Evolutionary conservation across 2,888 invertebrate genomes (phyloP), one percentile per base, ranked within the genome.

Genomic region (Panzeria rudis): DNA sequence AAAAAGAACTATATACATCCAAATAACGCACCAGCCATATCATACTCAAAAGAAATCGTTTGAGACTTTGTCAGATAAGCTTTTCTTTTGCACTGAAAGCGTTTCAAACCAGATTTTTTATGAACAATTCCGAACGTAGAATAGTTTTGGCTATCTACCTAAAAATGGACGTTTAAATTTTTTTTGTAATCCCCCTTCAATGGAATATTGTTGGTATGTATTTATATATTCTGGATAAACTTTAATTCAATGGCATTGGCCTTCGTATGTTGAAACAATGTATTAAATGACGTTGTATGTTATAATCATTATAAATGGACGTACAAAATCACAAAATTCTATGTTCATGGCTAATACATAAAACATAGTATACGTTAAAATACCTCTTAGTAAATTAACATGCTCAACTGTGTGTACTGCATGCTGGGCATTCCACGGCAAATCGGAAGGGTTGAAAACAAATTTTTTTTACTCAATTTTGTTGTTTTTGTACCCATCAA

Each of bases 321-420:
- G 38, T 38, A 38, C 29, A 35, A 23, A 47, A 59, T 29, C n/a
- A 68, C 1, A 32, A 44, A 32, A 66, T 9, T 66, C 66, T 29
- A 9, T 41, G 29, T 32, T 32, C 7, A 13, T 3, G 25, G 9
- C 25, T 41, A 17, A 44, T 23, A 29, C 17, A 44, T 17, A 62
- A n/a, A 61, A 44, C 56, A 8, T 9, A 15, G 38, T 20, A 17
- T 20, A 54, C 62, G 61, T 61, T 23, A 25, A 25, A 44, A 64
- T 64, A 64, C 11, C 44, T 64, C 17, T n/a, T 52, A 72, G 59
- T 77, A 77, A 83, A 72, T 83, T 72, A 83, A 66, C 71, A 83
- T 38, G 47, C 73, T 66, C 56, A 38, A 59, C 13, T 75, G 6
- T 47, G 47, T 44, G 47, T n/a, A 9, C n/a, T 47, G n/a, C 47